Evolutionary conservation across 2,797 vertebrate genomes (phyloP).

Genomic region (Botia kubotai): DNA sequence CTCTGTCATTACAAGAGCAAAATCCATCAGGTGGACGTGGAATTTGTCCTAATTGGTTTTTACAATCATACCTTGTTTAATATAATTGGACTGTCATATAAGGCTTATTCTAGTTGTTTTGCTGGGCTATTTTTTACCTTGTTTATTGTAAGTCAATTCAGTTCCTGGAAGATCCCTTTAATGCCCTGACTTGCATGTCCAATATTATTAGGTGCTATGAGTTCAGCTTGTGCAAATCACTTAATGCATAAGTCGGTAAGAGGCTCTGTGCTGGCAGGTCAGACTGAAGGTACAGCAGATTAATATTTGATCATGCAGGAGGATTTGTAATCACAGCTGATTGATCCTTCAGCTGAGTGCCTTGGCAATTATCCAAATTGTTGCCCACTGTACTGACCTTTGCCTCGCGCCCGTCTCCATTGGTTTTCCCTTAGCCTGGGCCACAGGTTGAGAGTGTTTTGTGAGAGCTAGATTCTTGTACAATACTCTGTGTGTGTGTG

Average conservation of each 20-base stretch:
- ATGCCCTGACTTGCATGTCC: slow-evolving; percentile 83
- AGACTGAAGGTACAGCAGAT: slow-evolving; percentile 91
- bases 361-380: slow-evolving; percentile 99
- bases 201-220: slow-evolving; percentile 91
- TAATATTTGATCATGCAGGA: slow-evolving; percentile 98
- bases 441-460: slow-evolving; percentile 79
- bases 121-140: slow-evolving; percentile 79
- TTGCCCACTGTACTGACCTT: slow-evolving; percentile 64
- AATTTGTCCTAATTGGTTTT: slow-evolving; percentile 64
- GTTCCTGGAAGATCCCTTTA: slow-evolving; percentile 82
- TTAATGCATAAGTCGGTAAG: slow-evolving; percentile 96
- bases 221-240: slow-evolving; percentile 91
- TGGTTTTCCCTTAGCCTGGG: slow-evolving; percentile 60
- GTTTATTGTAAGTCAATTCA: slow-evolving; percentile 91
- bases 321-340: slow-evolving; percentile 96
- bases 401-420: slow-evolving; percentile 69
- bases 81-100: slow-evolving; percentile 70
- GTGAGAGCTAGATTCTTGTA: slow-evolving; percentile 83
- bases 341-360: slow-evolving; percentile 89
- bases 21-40: slow-evolving; percentile 69
- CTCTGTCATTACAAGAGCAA: slow-evolving; percentile 35
- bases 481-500: slow-evolving; percentile 67
- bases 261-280: slow-evolving; percentile 91
- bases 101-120: slow-evolving; percentile 72
- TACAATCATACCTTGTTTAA: slow-evolving; percentile 68